Evolutionary conservation across 2,888 invertebrate species (phyloP), one percentile per base, ranked within the genome.

Genomic region (Hipparchia semele): DNA sequence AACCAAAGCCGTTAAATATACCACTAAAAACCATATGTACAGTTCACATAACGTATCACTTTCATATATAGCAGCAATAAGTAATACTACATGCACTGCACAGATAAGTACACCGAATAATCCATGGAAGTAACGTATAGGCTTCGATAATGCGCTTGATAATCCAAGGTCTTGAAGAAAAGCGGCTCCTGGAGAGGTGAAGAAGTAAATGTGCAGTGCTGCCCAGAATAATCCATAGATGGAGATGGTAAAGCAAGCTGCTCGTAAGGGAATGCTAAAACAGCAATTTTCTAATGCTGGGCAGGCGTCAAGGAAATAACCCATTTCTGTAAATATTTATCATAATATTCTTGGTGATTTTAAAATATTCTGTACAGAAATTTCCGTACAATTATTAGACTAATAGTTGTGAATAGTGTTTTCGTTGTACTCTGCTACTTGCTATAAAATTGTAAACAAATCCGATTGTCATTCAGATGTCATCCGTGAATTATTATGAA

Each of bases 21-120:
- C 61, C 56, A 79, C 68, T 80, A 80, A 76, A 60, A 79, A 78
- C 86, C 86, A 87, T 68, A 84, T 79, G 80, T 84, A 85, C 70
- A 86, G 75, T 77, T 84, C 86, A 79, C 83, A 83, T 66, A 86
- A 80, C 23, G 80, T 74, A 73, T 81, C 82, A 76, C 81, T 84
- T 66, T 79, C 76, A 61, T 69, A 66, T 6, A 67, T 6, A 45
- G 78, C 82, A 23, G 78, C 86, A 12, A 73, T 66, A 67, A 85
- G 64, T 74, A 87, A 80, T 73, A 84, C 71, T 70, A 76, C 73
- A 78, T 84, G 81, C 71, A 80, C 79, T 10, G 82, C 83, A 72
- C 76, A 67, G 62, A 84, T 75, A 72, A 85, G 74, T 72, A 84
- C 83, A 75, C 84, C 85, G n/a, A 80, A 69, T 66, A 76, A 75